phyloP scores from a whole-genome alignment of 2,113 vertebrate species.

The Chionodraco myersi region DNA sequence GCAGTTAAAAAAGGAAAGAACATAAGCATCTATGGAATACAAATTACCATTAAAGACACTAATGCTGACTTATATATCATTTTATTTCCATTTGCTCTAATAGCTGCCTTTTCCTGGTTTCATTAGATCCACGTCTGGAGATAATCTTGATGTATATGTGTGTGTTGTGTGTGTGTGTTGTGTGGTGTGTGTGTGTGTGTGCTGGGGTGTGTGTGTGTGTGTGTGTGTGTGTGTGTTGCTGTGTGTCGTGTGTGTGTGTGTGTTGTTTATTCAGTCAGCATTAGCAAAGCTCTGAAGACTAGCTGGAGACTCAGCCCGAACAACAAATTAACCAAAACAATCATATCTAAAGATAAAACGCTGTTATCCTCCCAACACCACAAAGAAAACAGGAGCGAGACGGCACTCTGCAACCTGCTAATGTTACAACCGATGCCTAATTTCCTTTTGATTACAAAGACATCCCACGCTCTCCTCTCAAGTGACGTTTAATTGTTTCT shows the following conservation, averaged over 20 bases:
- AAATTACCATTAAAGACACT: conserved; percentile 23
- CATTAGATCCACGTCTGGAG: conserved; percentile 39
- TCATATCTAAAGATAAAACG: conserved; percentile 48
- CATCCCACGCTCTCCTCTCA: conserved; percentile 81
- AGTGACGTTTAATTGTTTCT: conserved; percentile 81
- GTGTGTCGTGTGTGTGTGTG: too few species aligned
- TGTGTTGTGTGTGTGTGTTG: background rate
- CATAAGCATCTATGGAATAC: background rate
- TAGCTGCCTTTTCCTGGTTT: conserved; percentile 27
- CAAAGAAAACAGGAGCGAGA: conserved; percentile 51
- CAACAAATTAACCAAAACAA: conserved; percentile 65
- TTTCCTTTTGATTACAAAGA: conserved; percentile 82
- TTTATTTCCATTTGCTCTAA: conserved; percentile 36
- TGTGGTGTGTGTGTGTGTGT: background rate
- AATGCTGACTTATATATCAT: background rate
- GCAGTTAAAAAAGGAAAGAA: background rate
- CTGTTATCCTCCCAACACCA: conserved; percentile 40
- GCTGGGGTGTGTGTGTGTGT: too few species aligned
- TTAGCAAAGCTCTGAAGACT: conserved; percentile 62
- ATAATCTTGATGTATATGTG: conserved; percentile 41
- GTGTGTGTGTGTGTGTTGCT: too few species aligned
- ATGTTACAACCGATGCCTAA: conserved; percentile 78
- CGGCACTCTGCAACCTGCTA: conserved; percentile 68
- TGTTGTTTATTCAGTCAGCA: conserved; percentile 36
- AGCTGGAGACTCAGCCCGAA: conserved; percentile 47